Evolutionary conservation across 1,140 invertebrate genomes (phyloP).

Genomic region (Drosophila dunni): DNA sequence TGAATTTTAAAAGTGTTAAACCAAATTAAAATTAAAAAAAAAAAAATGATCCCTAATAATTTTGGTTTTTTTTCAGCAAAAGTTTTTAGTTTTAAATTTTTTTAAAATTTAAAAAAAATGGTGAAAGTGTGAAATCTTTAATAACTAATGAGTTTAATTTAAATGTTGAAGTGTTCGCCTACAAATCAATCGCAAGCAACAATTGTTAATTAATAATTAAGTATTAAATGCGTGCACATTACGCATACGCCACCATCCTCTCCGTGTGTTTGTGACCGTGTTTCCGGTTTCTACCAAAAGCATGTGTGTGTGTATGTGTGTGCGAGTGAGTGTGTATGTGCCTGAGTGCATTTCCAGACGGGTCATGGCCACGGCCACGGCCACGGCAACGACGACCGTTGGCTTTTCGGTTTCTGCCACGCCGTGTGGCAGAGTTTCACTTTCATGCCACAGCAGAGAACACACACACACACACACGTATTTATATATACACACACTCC

Average conservation of each 20-base stretch:
- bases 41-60: no score
- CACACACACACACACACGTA: constrained; percentile 26
- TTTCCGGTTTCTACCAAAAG: no score
- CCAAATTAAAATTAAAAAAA: no score
- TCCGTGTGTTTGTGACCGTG: constrained; percentile 11
- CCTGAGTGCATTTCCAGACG: constrained; percentile 71
- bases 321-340: constrained; percentile 21
- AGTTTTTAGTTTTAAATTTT: no score
- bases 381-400: constrained; percentile 52
- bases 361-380: constrained; percentile 68
- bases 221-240: constrained; percentile 35
- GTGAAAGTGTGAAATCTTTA: no score
- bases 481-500: constrained; percentile 24
- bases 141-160: no score
- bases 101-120: no score
- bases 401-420: constrained; percentile 64
- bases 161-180: neutral
- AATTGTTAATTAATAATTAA: constrained; percentile 9
- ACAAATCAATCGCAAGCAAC: neutral
- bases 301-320: no score
- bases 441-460: constrained; percentile 59
- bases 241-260: constrained; percentile 48
- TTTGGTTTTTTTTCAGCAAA: no score
- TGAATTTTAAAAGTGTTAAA: no score
- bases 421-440: constrained; percentile 72